Base-by-base conservation (phyloP, 2,113 vertebrate species). In the Pituophis catenifer region DNA sequence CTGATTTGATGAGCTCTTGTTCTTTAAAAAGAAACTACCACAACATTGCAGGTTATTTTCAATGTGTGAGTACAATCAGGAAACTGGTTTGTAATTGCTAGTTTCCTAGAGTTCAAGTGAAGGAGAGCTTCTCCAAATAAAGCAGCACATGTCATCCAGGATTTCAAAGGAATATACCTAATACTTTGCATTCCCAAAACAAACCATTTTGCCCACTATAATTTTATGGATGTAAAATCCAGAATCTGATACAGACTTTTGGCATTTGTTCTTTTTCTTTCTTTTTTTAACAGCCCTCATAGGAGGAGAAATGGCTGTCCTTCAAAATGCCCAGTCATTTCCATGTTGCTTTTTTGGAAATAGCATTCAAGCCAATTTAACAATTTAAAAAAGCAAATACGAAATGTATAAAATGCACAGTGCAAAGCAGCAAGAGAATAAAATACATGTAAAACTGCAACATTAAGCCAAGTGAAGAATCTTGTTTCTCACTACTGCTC, bases 71-170 rank as follows among this genome's bases (percentile, higher is more conserved):
- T 93, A 8, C 29, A 90, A 2, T 93, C 89, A 92, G 44, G 2
- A 89, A 89, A 91, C 11, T 11, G 65, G 2, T 86, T 0, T 70
- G 15, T 38, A 23, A 55, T 90, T 57, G 81, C 93, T 90, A 62
- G 53, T 93, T 88, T 70, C 11, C 91, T 89, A 38, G 0, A 21
- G 5, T 94, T 94, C 75, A 94, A 94, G 65, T 87, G 92, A 92
- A 26, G 15, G 4, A 93, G 1, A n/a, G 59, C 75, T 92, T 0
- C 5, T 93, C 70, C 93, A 93, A 59, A 90, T 11, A 65, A 93
- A 93, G 8, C 38, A 90, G 8, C 62, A 50, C 59, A 89, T 38
- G 0, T 88, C 93, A 90, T n/a, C 75, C 88, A 92, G 81, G 24
- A 65, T 3, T 93, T 92, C 13, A 91, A 50, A 89, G n/a, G 62